Conservation (phyloP, 2,888 invertebrate genomes). For the Drosophila infuscata region DNA sequence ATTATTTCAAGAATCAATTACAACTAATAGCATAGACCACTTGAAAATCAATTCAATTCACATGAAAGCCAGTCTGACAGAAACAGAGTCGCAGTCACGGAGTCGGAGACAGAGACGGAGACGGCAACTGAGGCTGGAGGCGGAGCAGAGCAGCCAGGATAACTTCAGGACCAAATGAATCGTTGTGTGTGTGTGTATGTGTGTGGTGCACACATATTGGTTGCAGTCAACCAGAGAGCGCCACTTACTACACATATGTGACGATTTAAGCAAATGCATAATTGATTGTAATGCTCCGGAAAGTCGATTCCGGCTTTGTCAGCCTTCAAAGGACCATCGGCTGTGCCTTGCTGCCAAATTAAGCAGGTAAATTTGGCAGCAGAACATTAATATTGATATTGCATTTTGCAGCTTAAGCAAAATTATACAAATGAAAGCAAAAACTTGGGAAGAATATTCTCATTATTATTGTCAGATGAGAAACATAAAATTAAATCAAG, state of each 20-base stretch:
- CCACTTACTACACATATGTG: conserved; percentile 56
- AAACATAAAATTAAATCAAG: background rate
- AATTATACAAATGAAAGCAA: conserved; percentile 20
- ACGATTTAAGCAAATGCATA: conserved; percentile 74
- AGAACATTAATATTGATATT: conserved; percentile 46
- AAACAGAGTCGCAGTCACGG: conserved; percentile 34
- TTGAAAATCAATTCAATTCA: conserved; percentile 76
- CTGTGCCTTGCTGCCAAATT: conserved; percentile 46
- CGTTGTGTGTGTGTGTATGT: conserved; percentile 4
- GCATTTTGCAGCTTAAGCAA: conserved; percentile 25
- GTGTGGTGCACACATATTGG: conserved; percentile 36
- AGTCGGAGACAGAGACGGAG: background rate
- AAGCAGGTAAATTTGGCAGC: conserved; percentile 49
- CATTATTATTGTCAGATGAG: background rate
- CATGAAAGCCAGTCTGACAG: conserved; percentile 64
- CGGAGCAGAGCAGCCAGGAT: conserved; percentile 26
- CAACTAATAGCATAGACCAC: conserved; percentile 76
- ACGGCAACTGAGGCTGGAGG: conserved; percentile 19
- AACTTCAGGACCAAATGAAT: conserved; percentile 57
- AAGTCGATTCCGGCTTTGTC: conserved; percentile 61
- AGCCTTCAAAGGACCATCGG: conserved; percentile 43
- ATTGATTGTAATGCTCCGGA: conserved; percentile 65
- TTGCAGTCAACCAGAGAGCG: conserved; percentile 35
- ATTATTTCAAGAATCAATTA: conserved; percentile 78
- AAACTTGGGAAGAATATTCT: background rate